Conservation (phyloP, 2,113 vertebrate species). For the Salminus brasiliensis region DNA sequence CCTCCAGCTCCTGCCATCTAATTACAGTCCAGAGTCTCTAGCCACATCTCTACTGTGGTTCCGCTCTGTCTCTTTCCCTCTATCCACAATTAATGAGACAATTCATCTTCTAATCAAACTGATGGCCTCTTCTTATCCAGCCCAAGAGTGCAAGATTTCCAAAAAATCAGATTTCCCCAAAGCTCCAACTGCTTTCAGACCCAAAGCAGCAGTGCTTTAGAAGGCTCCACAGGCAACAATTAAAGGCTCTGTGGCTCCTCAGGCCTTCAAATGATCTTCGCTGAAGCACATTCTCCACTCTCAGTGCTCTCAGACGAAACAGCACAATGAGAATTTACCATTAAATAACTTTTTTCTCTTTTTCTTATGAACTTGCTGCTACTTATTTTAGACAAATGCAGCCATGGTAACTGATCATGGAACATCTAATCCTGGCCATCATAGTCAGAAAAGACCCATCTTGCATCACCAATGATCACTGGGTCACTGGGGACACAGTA, state of each 20-base stretch:
- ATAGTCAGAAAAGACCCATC: neutral
- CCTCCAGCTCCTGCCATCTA: neutral
- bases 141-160: constrained; percentile 50
- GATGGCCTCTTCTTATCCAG: constrained; percentile 56
- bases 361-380: neutral
- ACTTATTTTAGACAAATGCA: neutral
- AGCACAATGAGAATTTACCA: neutral
- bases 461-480: too few relatives aligned
- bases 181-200: too few relatives aligned
- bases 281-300: neutral
- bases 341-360: neutral
- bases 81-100: constrained; percentile 61
- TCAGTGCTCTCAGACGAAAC: neutral
- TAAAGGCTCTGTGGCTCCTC: constrained; percentile 29
- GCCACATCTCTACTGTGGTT: neutral
- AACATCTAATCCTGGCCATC: neutral
- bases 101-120: constrained; percentile 66
- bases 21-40: neutral
- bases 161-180: neutral
- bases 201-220: constrained; percentile 33
- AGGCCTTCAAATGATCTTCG: neutral
- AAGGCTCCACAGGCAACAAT: constrained; percentile 54
- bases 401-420: neutral
- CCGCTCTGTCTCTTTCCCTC: neutral
- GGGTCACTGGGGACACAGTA: too few relatives aligned